Evolutionary conservation across 2,113 vertebrate genomes (phyloP), one percentile per base, ranked within the genome.

Genomic region (Grantiella picta): DNA sequence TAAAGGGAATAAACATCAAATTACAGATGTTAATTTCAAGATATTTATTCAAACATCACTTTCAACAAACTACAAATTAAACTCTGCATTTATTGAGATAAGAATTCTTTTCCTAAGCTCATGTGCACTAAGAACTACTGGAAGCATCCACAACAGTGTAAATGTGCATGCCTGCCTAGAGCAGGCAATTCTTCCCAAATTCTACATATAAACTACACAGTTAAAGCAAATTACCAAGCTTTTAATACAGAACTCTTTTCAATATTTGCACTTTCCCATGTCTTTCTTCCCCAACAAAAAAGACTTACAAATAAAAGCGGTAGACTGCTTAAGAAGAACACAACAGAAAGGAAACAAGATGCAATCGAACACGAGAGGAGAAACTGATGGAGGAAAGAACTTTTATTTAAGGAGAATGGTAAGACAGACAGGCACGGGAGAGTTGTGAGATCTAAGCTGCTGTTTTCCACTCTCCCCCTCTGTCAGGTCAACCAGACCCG

Each of bases 391-490:
- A 50, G 61, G 25, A 72, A 77, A 44, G 17, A 60, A 42, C 35
- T 70, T 69, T 40, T 27, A 42, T 38, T 86, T 36, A 13, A 60
- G n/a, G 45, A 15, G 15, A 57, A 45, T 3, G 5, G 12, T 36
- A 17, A 59, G 38, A 64, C 9, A 82, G 4, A 40, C 0, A 0
- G 45, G n/a, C 45, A 44, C 0, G 1, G 38, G 17, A 36, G 19
- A 80, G 36, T 0, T 45, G 25, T 8, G 25, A 79, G 66, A 60
- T 14, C 13, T 25, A 38, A 36, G 38, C 33, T 21, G 33, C 6
- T n/a, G 5, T 70, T 68, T 73, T 71, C 29, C n/a, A 5, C 23
- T 54, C 38, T 54, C 45, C 20, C 23, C 25, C 13, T 65, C 40
- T 59, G 40, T 21, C 19, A 60, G 53, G 65, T 72, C 57, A 82